Evolutionary conservation across 2,888 invertebrate genomes (phyloP).

Genomic region (Entomobrya multifasciata): DNA sequence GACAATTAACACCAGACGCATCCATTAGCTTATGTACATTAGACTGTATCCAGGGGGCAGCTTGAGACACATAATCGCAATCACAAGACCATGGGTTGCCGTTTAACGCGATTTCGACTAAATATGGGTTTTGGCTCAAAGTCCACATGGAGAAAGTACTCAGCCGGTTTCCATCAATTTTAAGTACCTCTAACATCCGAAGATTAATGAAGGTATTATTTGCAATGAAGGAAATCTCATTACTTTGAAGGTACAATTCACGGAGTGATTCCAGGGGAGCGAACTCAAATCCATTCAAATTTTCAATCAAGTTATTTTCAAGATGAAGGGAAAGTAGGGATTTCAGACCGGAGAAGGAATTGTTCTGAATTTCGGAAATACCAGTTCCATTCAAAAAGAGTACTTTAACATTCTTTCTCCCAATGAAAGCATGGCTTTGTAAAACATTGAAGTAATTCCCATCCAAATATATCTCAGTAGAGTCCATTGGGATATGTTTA

Average conservation of each 20-base stretch:
- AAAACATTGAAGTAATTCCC: conserved; percentile 94
- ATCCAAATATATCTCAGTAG: conserved; percentile 94
- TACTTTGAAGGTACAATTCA: conserved; percentile 93
- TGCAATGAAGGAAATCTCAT: conserved; percentile 90
- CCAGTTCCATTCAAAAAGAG: conserved; percentile 94
- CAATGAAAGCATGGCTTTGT: conserved; percentile 94
- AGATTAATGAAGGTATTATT: conserved; percentile 92
- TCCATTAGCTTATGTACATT: conserved; percentile 91
- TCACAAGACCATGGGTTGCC: conserved; percentile 96
- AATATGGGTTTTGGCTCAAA: conserved; percentile 90
- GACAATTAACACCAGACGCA: conserved; percentile 88
- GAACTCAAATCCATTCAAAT: conserved; percentile 91
- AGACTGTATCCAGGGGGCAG: conserved; percentile 89
- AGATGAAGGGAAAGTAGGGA: conserved; percentile 90
- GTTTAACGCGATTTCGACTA: conserved; percentile 91
- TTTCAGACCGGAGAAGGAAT: conserved; percentile 93
- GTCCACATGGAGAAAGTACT: conserved; percentile 93
- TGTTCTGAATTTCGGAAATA: conserved; percentile 91
- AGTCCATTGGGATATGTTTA: conserved; percentile 92
- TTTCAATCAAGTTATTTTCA: conserved; percentile 91
- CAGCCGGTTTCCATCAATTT: conserved; percentile 92
- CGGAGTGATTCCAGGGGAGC: conserved; percentile 90
- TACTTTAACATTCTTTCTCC: conserved; percentile 93
- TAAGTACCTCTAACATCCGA: conserved; percentile 90
- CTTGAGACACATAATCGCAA: conserved; percentile 88